Conservation (phyloP, 2,797 vertebrate species). For the Onychomys torridus region DNA sequence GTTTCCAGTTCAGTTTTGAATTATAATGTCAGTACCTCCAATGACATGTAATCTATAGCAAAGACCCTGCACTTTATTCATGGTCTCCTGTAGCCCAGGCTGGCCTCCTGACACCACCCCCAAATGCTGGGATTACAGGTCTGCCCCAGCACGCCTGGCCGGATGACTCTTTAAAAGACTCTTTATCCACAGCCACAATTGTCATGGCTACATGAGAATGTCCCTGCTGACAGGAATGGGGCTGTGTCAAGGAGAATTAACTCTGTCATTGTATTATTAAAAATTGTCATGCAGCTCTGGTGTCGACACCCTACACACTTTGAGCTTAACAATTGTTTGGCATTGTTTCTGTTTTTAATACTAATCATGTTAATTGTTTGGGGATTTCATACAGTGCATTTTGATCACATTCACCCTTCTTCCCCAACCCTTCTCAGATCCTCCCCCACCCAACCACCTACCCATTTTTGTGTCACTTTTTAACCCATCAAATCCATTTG, state of each 20-base stretch:
- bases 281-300: neutral
- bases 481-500: neutral
- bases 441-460: neutral
- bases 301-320: neutral
- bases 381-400: neutral
- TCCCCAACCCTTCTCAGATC: neutral
- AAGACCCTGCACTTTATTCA: neutral
- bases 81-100: neutral
- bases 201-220: neutral
- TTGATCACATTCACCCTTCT: neutral
- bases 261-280: neutral
- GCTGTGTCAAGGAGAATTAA: neutral
- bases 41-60: constrained; percentile 4
- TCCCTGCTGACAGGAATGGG: neutral
- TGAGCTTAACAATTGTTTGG: constrained; percentile 22
- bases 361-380: neutral
- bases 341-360: neutral
- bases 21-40: neutral
- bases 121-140: neutral
- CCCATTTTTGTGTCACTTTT: neutral
- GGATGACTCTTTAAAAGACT: too few relatives aligned
- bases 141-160: too few relatives aligned
- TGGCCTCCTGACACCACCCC: neutral
- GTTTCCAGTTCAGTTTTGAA: constrained; percentile 22
- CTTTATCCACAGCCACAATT: too few relatives aligned